phyloP scores from a whole-genome alignment of 2,797 vertebrate genomes.

The Aphelocoma californica region DNA sequence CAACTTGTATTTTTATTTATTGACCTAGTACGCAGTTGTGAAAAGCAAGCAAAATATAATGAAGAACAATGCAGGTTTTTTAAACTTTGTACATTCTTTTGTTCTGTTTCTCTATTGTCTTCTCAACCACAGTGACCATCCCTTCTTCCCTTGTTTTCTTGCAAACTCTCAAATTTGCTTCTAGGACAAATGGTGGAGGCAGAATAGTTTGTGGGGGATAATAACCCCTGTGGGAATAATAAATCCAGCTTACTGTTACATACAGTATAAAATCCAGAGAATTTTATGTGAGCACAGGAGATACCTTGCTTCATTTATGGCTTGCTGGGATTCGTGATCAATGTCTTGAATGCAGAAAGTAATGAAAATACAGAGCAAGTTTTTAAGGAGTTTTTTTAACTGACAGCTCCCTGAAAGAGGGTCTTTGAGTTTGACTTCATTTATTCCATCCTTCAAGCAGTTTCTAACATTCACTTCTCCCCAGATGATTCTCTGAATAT shows the following conservation, averaged over 20 bases:
- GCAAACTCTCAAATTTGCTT: not conserved
- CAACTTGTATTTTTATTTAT: not conserved
- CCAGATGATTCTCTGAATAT: not conserved
- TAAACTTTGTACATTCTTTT: not conserved
- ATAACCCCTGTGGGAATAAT: not conserved
- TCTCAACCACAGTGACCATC: not conserved
- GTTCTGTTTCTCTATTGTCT: not conserved
- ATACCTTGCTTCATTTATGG: not conserved
- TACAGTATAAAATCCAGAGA: not conserved
- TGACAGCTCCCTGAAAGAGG: not conserved
- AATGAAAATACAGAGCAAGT: not conserved
- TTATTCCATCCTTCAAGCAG: not conserved
- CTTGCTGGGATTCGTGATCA: not conserved
- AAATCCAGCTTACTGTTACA: not conserved
- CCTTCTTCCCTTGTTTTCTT: not conserved
- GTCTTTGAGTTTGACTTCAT: not conserved
- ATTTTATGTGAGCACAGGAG: not conserved
- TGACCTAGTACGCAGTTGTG: not conserved
- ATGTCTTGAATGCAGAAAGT: not conserved
- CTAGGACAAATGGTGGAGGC: not conserved
- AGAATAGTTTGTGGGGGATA: not conserved
- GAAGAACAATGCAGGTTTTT: not conserved
- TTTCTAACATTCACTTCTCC: not conserved
- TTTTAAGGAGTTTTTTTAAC: not conserved
- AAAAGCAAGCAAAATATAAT: not conserved